Evolutionary conservation across 1,140 invertebrate genomes (phyloP), one percentile per base, ranked within the genome.

Genomic region (Orchesella cincta): DNA sequence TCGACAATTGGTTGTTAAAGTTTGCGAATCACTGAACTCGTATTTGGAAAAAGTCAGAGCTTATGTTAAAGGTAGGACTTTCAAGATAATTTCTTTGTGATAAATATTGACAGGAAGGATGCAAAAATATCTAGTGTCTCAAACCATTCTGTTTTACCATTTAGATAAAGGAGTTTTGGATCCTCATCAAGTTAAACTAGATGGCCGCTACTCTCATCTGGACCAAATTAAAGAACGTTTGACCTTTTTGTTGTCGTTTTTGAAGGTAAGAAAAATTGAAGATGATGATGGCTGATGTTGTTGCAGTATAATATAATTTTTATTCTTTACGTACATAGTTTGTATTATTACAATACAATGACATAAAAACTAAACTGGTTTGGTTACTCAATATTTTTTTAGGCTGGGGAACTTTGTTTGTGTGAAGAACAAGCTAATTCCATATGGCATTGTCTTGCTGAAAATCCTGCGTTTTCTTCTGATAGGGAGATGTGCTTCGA

Each of bases 401-500:
- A 90, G 89, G 95, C 98, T 87, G 95, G 96, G 29, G 94, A 97
- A 85, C 85, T 98, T 33, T 98, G 95, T 94, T 88, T 98, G 70
- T 98, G 96, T 86, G 93, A 95, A 29, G 93, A 96, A 84, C 96
- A 98, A 88, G 96, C 96, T 1, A 95, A 96, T 85, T 94, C 97
- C 88, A 97, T 99, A 81, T 99, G 97, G 97, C 91, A 95, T 81
- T 97, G 95, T 86, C 87, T 99, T 64, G 95, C 96, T 18, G 95
- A 98, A 85, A 93, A 92, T 83, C 94, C 95, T 8, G 94, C 96
- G 0, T 97, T 96, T 85, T 87, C 92, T 1, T 91, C 92, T 1
- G 97, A 99, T 86, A 89, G 96, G 54, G 97, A 99, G 86, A 93
- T 95, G 1, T 98, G 97, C 87, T 99, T 98, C 86, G 95, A 96